Percentiles rank a stretch among this genome's conserved stretches.
phyloP scores from a whole-genome alignment of 2,888 invertebrate genomes.

The Drosophila longiperda region DNA sequence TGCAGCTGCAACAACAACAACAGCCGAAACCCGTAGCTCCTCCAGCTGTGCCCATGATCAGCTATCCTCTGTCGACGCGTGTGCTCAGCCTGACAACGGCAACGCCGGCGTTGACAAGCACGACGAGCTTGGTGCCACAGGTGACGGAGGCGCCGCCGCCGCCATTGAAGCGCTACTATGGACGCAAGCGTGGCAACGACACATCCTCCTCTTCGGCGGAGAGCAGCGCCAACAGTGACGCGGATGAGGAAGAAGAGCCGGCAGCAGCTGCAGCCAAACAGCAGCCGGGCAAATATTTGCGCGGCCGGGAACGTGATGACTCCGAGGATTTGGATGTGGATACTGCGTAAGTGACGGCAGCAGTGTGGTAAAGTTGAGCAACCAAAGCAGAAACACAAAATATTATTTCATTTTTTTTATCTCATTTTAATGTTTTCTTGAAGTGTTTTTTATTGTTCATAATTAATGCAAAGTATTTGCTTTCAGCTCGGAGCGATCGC shows the following conservation, averaged over 20 bases:
- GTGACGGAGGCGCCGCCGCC: constrained; percentile 83
- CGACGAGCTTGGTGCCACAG: constrained; percentile 53
- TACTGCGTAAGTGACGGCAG: constrained; percentile 81
- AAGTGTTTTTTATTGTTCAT: not conserved
- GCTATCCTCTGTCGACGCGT: constrained; percentile 70
- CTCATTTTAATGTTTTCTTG: not conserved
- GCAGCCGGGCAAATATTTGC: constrained; percentile 33
- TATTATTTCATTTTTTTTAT: not conserved
- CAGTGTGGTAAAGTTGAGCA: constrained; percentile 78
- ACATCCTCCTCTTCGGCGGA: constrained; percentile 85
- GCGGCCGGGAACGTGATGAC: constrained; percentile 77
- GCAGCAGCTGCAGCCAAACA: constrained; percentile 61
- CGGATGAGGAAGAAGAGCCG: constrained; percentile 47
- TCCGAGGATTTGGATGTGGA: constrained; percentile 82
- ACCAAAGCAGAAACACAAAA: constrained; percentile 23
- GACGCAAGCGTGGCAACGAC: constrained; percentile 86
- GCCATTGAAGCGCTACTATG: constrained; percentile 87
- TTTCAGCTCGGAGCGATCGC: constrained; percentile 82
- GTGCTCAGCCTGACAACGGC: constrained; percentile 45
- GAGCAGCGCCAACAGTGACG: constrained; percentile 71
- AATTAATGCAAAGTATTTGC: not conserved
- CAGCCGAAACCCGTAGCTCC: constrained; percentile 16
- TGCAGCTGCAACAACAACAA: constrained; percentile 33
- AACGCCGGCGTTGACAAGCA: constrained; percentile 29
- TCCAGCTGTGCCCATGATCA: constrained; percentile 64